A percentile compares a stretch with the other conserved stretches of the same genome.
Evolutionary conservation across 2,888 invertebrate species (phyloP).

Genomic region (Epirrhoe alternata): DNA sequence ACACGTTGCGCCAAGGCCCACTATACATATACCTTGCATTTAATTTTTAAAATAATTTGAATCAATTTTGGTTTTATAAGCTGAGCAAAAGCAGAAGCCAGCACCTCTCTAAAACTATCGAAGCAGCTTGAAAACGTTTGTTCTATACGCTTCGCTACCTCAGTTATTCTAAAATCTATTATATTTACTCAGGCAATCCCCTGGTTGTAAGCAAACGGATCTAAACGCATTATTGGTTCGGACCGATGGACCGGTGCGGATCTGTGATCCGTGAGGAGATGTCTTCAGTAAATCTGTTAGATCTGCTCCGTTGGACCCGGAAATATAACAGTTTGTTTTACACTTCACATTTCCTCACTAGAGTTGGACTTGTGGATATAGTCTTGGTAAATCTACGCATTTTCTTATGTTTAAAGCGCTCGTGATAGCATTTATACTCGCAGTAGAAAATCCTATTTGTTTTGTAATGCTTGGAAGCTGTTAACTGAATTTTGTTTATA

Average conservation of each 20-base stretch:
- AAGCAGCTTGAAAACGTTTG: constrained; percentile 12
- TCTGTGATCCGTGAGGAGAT: constrained; percentile 35
- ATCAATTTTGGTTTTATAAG: too few relatives aligned
- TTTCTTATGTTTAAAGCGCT: background rate
- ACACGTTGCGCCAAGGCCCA: too few relatives aligned
- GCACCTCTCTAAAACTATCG: constrained; percentile 12
- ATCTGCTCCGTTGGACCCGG: constrained; percentile 13
- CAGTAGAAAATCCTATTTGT: too few relatives aligned
- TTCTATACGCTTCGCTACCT: constrained; percentile 21
- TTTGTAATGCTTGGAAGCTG: too few relatives aligned
- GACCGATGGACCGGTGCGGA: constrained; percentile 21
- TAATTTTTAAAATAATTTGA: too few relatives aligned
- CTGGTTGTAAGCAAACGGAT: constrained; percentile 51
- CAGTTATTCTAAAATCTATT: constrained; percentile 33
- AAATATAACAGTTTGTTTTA: constrained; percentile 32
- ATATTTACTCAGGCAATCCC: constrained; percentile 65
- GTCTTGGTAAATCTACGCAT: background rate
- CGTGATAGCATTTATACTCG: background rate
- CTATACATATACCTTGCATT: too few relatives aligned
- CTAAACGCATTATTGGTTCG: constrained; percentile 38
- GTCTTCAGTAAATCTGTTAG: constrained; percentile 30
- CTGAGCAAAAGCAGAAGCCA: background rate
- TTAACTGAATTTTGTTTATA: too few relatives aligned
- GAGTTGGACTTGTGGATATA: constrained; percentile 14
- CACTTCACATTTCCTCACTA: constrained; percentile 24